These are phyloP conservation scores for Rotaria sp. DNA, from an alignment of 2,888 invertebrate genomes.

Conservation along the genomic window DNA sequence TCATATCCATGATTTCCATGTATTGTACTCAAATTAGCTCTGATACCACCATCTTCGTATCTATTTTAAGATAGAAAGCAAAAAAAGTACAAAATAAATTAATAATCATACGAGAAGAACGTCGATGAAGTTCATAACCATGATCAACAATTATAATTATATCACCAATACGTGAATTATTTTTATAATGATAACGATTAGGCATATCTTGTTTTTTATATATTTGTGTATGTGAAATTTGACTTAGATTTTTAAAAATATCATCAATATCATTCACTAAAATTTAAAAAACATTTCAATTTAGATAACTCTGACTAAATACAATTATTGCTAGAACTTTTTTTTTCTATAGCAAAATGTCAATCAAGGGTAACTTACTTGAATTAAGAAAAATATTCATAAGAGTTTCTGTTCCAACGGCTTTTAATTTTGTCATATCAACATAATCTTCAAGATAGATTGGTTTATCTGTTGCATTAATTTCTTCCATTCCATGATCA, in stretches of 20 bases:
- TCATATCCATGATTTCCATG: conserved; percentile 36
- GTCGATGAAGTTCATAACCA: conserved; percentile 25
- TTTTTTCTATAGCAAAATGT: too few relatives aligned
- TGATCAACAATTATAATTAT: conserved; percentile 17
- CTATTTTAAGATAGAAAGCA: background rate
- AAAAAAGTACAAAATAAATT: background rate
- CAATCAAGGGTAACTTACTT: background rate
- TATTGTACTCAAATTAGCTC: background rate
- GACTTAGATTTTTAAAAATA: background rate
- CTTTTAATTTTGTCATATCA: conserved; percentile 12
- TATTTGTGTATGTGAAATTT: background rate
- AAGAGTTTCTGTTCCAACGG: conserved; percentile 10
- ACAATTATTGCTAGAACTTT: too few relatives aligned
- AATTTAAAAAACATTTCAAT: background rate
- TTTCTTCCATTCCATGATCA: conserved; percentile 36
- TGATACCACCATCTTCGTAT: background rate
- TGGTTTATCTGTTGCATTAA: background rate
- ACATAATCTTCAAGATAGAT: conserved; percentile 26
- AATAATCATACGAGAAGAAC: background rate
- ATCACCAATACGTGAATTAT: conserved; percentile 33
- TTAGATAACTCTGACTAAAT: too few relatives aligned
- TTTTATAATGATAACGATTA: conserved; percentile 29
- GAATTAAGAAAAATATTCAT: conserved; percentile 27
- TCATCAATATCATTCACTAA: background rate
- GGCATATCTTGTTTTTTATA: conserved; percentile 28